phyloP scores from a whole-genome alignment of 2,888 invertebrate species.

The Linnaemya tessellans region DNA sequence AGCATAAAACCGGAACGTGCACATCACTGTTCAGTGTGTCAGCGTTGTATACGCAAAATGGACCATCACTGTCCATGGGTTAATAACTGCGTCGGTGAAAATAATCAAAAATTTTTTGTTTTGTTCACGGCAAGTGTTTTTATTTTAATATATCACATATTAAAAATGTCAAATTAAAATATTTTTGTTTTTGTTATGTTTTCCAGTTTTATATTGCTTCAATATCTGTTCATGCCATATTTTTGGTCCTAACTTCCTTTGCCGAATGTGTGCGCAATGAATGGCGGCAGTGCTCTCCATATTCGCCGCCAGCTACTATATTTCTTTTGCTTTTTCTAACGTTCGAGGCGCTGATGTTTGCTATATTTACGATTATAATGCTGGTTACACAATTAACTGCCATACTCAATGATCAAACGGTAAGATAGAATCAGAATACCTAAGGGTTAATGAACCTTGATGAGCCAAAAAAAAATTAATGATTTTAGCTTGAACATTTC shows the following conservation, averaged over 20 bases:
- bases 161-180: neutral
- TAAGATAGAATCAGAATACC: slow-evolving; percentile 83
- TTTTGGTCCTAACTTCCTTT: slow-evolving; percentile 96
- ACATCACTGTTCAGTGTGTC: slow-evolving; percentile 97
- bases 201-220: slow-evolving; percentile 98
- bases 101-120: slow-evolving; percentile 99
- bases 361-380: slow-evolving; percentile 99
- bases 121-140: slow-evolving; percentile 92
- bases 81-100: slow-evolving; percentile 99
- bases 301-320: slow-evolving; percentile 98
- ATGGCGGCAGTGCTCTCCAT: slow-evolving; percentile 96
- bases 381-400: slow-evolving; percentile 97
- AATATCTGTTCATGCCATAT: slow-evolving; percentile 96
- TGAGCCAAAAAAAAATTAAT: neutral
- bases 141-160: neutral
- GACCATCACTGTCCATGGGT: slow-evolving; percentile 95
- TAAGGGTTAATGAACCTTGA: neutral
- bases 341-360: slow-evolving; percentile 97
- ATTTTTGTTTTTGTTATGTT: neutral
- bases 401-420: slow-evolving; percentile 99
- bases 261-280: slow-evolving; percentile 95
- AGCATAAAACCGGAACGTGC: slow-evolving; percentile 98
- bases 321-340: slow-evolving; percentile 94
- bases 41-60: slow-evolving; percentile 89
- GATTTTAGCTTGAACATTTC: too few relatives aligned